Base-by-base conservation (phyloP, 1,140 invertebrate genomes). In the Diprion similis region DNA sequence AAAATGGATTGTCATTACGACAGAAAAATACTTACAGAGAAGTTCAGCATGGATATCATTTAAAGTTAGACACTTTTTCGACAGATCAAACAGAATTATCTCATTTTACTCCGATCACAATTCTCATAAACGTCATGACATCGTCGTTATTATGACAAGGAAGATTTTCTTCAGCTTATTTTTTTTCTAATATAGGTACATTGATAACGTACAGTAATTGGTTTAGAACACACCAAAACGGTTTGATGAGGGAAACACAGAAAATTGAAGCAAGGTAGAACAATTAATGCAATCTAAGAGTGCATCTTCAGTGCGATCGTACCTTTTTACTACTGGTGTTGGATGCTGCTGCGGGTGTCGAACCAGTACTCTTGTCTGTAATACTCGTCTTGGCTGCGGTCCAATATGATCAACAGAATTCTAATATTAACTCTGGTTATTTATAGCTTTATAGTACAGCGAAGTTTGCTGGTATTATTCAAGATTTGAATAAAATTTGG, bases 1-100 rank as follows among this genome's bases (percentile, higher is more conserved):
- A 71, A 6, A 78, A 78, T 4, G 78, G 77, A 77, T 82, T 71
- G 17, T 83, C 77, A 66, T 77, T 76, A 69, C 83, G 76, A 10
- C 81, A 73, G 11, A 78, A 79, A 10, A 75, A 37, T 15, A 45
- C 65, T 45, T 71, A 37, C 24, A 37, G 24, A 37, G 24, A 37
- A 37, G 24, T 37, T 37, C 2, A 37, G 24, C 24, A 37, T 37
- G 24, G 24, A 1, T 37, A 6, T 37, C 24, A 3, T 1, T 37
- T 6, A 37, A 37, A 37, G 24, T 37, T 37, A 37, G 6, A 6
- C 24, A 37, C 24, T 37, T 37, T 37, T 37, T 37, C 24, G 24
- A 37, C 6, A 37, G 1, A 37, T 3, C 24, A 37, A 37, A 37
- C 24, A 37, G 24, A 37, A 37, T 37, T 37, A 37, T 6, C 24